Evolutionary conservation across 2,888 invertebrate genomes (phyloP), one percentile per base, ranked within the genome.

Genomic region (Trichopria drosophilae): DNA sequence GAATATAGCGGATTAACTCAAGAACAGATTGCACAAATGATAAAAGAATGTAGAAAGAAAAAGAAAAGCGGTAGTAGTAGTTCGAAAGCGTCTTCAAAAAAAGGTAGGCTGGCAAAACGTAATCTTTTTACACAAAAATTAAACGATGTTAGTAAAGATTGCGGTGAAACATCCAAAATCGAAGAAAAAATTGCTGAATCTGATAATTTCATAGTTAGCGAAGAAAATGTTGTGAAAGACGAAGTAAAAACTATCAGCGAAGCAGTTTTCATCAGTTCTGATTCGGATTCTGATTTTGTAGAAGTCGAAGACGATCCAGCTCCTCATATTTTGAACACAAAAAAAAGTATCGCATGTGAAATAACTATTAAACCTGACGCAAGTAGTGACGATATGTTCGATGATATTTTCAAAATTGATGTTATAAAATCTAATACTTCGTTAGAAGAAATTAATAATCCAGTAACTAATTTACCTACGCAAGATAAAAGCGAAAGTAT

Each of bases 1-100:
- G 88, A 90, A 72, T 84, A 88, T 62, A 87, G 84, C 62, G 88
- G 86, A 53, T 81, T 90, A 63, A 85, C 88, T 37, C 82, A 85
- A 57, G 82, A 81, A 55, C 84, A 87, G 67, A 86, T 91, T 53
- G 75, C 75, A 1, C 53, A 66, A 18, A 58, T 78, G 22, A 70
- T 79, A 2, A 68, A 76, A 35, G 66, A 72, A 43, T 69, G 63
- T 19, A 71, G 61, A 36, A 58, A 59, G 42, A n/a, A n/a, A n/a
- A n/a, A n/a, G n/a, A n/a, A n/a, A n/a, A n/a, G n/a, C 12, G 48
- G 51, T 40, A 19, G 28, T 5, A 48, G 45, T 18, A 46, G 34
- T 23, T 50, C 41, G 5, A 37, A 44, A 39, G 9, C 10, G n/a
- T n/a, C n/a, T n/a, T n/a, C 7, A 12, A 32, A 32, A 7, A 23